phyloP scores from a whole-genome alignment of 2,797 vertebrate genomes.

The Lutjanus argentimaculatus region DNA sequence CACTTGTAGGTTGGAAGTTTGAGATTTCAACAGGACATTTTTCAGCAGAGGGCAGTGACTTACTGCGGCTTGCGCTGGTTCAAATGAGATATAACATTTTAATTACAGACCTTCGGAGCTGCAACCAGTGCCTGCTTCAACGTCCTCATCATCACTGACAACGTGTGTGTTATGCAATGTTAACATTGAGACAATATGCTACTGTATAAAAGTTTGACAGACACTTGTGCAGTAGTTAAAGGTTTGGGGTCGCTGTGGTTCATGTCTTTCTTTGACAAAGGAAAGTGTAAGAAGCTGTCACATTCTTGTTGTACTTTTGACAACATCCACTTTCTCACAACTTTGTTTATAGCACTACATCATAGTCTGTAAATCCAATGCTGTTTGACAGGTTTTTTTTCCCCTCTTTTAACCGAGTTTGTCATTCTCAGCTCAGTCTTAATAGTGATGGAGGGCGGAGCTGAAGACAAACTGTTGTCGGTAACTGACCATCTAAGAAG shows the following conservation, averaged over 20 bases:
- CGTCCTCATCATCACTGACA: too few relatives aligned
- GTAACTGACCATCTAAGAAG: constrained; percentile 35
- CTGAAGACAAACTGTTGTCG: constrained; percentile 18
- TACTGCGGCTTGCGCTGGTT: not conserved
- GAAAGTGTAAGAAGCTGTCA: not conserved
- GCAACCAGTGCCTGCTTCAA: too few relatives aligned
- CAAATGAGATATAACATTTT: not conserved
- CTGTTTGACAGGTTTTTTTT: not conserved
- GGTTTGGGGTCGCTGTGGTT: too few relatives aligned
- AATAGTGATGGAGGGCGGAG: not conserved
- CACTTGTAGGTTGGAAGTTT: too few relatives aligned
- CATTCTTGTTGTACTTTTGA: not conserved
- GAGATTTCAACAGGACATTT: too few relatives aligned
- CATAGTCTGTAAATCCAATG: not conserved
- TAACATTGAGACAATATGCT: too few relatives aligned
- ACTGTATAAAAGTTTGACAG: too few relatives aligned
- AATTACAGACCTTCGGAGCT: not conserved
- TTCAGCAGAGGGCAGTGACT: not conserved
- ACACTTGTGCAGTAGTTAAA: too few relatives aligned
- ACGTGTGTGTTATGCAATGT: too few relatives aligned
- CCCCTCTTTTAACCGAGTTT: not conserved
- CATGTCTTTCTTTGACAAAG: too few relatives aligned
- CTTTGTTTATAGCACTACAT: not conserved
- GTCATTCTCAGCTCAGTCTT: not conserved
- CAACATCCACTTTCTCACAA: not conserved